Conservation (phyloP, 2,797 vertebrate species). For the Allobates femoralis region DNA sequence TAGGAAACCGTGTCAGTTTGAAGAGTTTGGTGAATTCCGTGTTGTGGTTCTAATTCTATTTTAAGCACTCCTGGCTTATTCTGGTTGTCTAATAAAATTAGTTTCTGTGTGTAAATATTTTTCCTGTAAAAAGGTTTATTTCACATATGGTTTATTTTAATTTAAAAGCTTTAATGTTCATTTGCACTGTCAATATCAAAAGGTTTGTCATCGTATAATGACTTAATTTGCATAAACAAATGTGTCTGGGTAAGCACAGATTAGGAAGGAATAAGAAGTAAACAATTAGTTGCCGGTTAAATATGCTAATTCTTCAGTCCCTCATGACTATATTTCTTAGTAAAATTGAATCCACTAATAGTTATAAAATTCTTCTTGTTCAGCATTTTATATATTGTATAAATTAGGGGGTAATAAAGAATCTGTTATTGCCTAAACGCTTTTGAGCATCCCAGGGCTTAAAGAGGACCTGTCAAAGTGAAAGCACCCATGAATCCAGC, state of each 20-base stretch:
- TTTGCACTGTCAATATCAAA: neutral
- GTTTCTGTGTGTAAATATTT: no score
- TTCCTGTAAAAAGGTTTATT: neutral
- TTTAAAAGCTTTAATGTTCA: neutral
- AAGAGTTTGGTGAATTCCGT: no score
- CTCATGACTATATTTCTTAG: no score
- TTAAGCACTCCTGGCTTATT: no score
- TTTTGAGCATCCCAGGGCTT: no score
- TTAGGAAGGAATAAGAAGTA: slow-evolving; percentile 15
- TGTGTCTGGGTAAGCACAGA: slow-evolving; percentile 26
- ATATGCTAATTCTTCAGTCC: slow-evolving; percentile 19
- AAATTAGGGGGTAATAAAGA: no score
- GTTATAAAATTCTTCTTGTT: neutral
- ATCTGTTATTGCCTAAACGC: no score
- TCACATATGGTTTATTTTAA: neutral
- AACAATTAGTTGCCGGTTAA: slow-evolving; percentile 5
- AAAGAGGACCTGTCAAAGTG: no score
- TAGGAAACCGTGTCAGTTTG: no score
- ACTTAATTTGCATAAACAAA: slow-evolving; percentile 26
- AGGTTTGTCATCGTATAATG: neutral
- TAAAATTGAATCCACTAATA: neutral
- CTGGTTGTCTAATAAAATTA: no score
- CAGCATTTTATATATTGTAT: neutral
- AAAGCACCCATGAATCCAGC: no score
- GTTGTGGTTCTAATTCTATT: no score